phyloP scores from a whole-genome alignment of 2,888 invertebrate genomes.

The Trichacis sp. region DNA sequence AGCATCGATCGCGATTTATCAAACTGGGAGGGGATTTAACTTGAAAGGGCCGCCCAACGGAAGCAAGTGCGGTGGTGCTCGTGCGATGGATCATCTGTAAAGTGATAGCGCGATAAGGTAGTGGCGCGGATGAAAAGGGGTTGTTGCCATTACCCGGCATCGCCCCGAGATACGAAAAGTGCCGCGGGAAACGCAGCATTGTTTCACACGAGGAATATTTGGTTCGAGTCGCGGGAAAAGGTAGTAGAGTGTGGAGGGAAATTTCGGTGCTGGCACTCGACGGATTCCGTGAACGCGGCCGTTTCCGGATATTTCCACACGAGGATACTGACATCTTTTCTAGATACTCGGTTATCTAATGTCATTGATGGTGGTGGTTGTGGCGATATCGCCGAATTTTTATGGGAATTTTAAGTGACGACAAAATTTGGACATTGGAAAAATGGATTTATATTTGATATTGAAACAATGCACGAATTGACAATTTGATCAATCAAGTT shows the following conservation, averaged over 20 bases:
- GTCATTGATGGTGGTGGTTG: too few species aligned
- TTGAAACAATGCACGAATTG: too few species aligned
- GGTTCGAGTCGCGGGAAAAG: not conserved
- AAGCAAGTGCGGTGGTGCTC: constrained; percentile 17
- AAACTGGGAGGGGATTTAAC: too few species aligned
- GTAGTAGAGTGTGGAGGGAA: not conserved
- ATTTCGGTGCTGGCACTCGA: not conserved
- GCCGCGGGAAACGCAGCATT: not conserved
- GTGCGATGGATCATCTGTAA: constrained; percentile 7
- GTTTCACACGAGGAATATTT: not conserved
- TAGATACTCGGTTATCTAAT: too few species aligned
- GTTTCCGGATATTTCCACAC: too few species aligned
- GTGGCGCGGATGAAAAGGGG: constrained; percentile 13
- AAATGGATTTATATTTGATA: too few species aligned
- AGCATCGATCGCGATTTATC: not conserved
- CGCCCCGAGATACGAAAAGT: not conserved
- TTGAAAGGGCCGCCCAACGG: too few species aligned
- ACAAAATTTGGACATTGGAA: too few species aligned
- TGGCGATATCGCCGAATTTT: too few species aligned
- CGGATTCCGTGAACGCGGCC: not conserved
- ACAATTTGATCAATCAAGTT: too few species aligned
- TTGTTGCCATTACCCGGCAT: constrained; percentile 2
- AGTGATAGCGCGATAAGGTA: not conserved
- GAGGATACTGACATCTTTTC: too few species aligned
- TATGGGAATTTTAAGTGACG: too few species aligned